Percentiles rank a stretch among this genome's conserved stretches.
These are phyloP conservation scores for Eriocheir sinensis DNA, from an alignment of 1,140 invertebrate species.

Conservation along the genomic window DNA sequence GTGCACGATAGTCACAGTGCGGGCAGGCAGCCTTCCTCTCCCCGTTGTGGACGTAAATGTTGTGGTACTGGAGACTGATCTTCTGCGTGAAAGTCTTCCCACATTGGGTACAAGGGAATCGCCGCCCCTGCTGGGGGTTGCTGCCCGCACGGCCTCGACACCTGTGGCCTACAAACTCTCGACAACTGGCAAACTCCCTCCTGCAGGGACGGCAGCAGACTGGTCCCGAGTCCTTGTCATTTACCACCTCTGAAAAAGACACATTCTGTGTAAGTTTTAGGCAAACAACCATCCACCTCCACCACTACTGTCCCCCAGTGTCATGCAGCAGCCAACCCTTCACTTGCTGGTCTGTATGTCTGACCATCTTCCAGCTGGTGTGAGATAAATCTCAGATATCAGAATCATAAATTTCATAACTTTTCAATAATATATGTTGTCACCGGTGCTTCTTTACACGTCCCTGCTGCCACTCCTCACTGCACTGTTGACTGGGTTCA, in stretches of 20 bases:
- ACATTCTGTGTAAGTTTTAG: background rate
- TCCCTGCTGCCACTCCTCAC: too few relatives aligned
- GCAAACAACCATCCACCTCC: too few relatives aligned
- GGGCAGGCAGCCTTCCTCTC: conserved; percentile 72
- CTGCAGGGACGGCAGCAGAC: conserved; percentile 58
- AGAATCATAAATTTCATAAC: too few relatives aligned
- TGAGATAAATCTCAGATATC: too few relatives aligned
- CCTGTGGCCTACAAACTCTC: background rate
- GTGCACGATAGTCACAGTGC: conserved; percentile 64
- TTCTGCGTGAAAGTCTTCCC: conserved; percentile 70
- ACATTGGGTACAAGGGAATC: conserved; percentile 41
- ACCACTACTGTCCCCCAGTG: too few relatives aligned
- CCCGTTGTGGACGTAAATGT: conserved; percentile 64
- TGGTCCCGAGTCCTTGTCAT: background rate
- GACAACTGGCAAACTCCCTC: background rate
- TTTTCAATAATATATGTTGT: too few relatives aligned
- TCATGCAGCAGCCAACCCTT: too few relatives aligned
- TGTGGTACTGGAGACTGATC: conserved; percentile 71
- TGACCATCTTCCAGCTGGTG: too few relatives aligned
- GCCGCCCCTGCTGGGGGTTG: background rate
- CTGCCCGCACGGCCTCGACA: conserved; percentile 25
- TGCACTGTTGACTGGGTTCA: too few relatives aligned
- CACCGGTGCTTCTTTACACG: too few relatives aligned
- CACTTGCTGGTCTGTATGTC: too few relatives aligned
- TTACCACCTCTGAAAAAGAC: conserved; percentile 29